Conservation (phyloP, 2,888 invertebrate genomes). For the Notodonta dromedarius region DNA sequence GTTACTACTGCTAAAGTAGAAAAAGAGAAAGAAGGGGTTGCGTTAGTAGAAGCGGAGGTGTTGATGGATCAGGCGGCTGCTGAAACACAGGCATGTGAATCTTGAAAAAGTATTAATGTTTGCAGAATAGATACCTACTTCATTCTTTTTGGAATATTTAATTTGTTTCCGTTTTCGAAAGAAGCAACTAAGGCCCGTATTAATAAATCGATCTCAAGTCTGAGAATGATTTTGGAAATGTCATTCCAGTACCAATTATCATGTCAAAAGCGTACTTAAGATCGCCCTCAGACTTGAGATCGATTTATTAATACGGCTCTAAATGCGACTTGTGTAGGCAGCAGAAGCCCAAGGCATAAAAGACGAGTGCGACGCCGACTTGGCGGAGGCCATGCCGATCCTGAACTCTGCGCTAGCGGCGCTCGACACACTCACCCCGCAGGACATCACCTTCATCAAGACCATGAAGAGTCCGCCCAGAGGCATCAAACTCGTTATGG, state of each 20-base stretch:
- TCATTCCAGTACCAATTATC: too few relatives aligned
- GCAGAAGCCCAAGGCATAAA: constrained; percentile 92
- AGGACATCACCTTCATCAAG: constrained; percentile 96
- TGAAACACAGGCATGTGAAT: constrained; percentile 86
- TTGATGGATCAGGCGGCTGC: constrained; percentile 91
- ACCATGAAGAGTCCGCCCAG: constrained; percentile 98
- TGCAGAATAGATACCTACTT: too few relatives aligned
- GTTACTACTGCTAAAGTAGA: constrained; percentile 94
- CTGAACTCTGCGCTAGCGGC: constrained; percentile 94
- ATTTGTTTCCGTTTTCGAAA: background rate
- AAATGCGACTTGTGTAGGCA: constrained; percentile 68
- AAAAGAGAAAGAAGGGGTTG: constrained; percentile 94
- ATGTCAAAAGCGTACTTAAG: too few relatives aligned
- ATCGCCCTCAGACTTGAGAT: too few relatives aligned
- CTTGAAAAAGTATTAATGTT: background rate
- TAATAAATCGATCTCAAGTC: too few relatives aligned
- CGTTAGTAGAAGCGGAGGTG: constrained; percentile 91
- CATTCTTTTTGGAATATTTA: too few relatives aligned
- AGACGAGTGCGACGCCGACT: constrained; percentile 95
- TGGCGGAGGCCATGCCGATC: constrained; percentile 96
- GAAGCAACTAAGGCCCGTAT: background rate
- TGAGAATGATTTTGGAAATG: too few relatives aligned
- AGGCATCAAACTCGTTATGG: constrained; percentile 96
- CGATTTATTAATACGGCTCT: too few relatives aligned
- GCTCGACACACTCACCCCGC: constrained; percentile 94